phyloP scores from a whole-genome alignment of 2,797 vertebrate species.

The Micromesistius poutassou region DNA sequence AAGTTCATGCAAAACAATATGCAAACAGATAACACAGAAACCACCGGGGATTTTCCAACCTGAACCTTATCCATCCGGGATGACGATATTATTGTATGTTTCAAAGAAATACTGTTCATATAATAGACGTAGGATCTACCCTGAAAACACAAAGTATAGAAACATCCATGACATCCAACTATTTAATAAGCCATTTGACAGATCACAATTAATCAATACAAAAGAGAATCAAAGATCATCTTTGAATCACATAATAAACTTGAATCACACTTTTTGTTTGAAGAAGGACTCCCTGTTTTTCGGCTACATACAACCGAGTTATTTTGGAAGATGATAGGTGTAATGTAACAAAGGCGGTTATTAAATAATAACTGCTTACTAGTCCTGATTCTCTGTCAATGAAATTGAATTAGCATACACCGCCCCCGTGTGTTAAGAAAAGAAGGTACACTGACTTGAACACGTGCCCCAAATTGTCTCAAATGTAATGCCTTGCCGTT shows the following conservation, averaged over 20 bases:
- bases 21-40: not conserved
- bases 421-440: conserved; percentile 44
- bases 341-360: not conserved
- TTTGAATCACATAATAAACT: not conserved
- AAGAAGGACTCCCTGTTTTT: not conserved
- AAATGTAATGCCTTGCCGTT: not conserved
- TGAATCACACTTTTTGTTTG: not conserved
- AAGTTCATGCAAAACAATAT: not conserved
- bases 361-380: not conserved
- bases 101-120: not conserved
- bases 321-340: not conserved
- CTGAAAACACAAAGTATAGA: not conserved
- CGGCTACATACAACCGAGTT: not conserved
- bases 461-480: not conserved
- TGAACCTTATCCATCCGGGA: not conserved
- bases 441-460: not conserved
- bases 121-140: not conserved
- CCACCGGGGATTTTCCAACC: not conserved
- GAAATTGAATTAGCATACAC: conserved; percentile 1
- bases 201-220: conserved; percentile 2
- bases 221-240: conserved; percentile 10
- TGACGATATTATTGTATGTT: not conserved
- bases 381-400: not conserved
- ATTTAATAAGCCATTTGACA: not conserved
- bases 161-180: not conserved